phyloP scores from a whole-genome alignment of 2,888 invertebrate species.

The Limnephilus lunatus region DNA sequence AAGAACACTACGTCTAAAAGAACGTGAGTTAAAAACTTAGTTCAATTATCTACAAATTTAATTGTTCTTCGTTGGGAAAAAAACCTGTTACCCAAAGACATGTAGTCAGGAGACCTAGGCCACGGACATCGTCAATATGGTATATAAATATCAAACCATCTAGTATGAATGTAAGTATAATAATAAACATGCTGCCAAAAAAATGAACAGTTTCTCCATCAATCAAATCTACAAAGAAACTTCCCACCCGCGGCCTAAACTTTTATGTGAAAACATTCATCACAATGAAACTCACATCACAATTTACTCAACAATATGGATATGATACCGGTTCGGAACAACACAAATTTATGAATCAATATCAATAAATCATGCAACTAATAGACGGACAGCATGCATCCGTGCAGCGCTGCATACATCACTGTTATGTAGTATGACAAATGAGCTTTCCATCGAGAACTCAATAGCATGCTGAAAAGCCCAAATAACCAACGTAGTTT shows the following conservation, averaged over 20 bases:
- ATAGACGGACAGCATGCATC: neutral
- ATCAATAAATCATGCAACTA: constrained; percentile 2
- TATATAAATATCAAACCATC: neutral
- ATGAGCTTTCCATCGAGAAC: neutral
- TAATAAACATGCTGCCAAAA: neutral
- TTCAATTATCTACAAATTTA: neutral
- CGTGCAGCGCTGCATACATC: neutral
- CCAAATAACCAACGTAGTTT: neutral
- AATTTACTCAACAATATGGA: neutral
- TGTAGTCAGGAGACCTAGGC: neutral
- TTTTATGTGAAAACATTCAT: neutral
- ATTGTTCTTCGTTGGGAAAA: neutral
- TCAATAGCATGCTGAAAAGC: neutral
- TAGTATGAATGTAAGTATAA: neutral
- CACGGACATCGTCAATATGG: neutral
- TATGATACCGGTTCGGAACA: neutral
- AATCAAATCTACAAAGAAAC: neutral
- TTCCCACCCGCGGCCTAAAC: neutral
- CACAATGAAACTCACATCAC: neutral
- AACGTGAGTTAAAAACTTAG: too few relatives aligned
- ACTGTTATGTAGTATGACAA: neutral
- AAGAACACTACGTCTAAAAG: too few relatives aligned
- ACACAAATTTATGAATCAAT: neutral
- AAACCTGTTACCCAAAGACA: neutral
- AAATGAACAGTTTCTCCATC: neutral